Evolutionary conservation across 2,113 vertebrate species (phyloP).

Genomic region (Anthoscopus minutus): DNA sequence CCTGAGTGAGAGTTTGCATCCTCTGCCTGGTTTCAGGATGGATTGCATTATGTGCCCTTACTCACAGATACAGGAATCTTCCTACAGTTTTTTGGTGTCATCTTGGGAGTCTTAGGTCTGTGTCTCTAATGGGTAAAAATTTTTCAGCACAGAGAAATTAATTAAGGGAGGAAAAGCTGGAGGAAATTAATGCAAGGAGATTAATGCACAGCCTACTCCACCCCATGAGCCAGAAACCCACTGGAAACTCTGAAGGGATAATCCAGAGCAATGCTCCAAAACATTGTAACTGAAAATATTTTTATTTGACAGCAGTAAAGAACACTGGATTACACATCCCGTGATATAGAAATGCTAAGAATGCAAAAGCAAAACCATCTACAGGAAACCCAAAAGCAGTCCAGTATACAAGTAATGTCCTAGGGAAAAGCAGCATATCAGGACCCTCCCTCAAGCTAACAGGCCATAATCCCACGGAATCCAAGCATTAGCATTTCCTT

Average conservation of each 20-base stretch:
- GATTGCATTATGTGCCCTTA: neutral
- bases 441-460: neutral
- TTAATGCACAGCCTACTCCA: neutral
- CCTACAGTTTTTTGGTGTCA: neutral
- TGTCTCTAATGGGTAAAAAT: neutral
- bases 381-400: neutral
- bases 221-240: neutral
- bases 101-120: neutral
- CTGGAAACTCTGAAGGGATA: no score
- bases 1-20: neutral
- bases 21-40: neutral
- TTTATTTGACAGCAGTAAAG: conserved; percentile 57
- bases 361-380: conserved; percentile 7
- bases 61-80: neutral
- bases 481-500: neutral
- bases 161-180: neutral
- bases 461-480: neutral
- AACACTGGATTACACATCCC: neutral
- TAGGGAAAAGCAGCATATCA: neutral
- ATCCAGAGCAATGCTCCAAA: conserved; percentile 14
- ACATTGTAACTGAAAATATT: conserved; percentile 60
- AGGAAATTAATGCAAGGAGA: neutral
- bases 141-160: neutral
- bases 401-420: neutral
- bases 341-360: conserved; percentile 24